Conservation (phyloP, 1,140 invertebrate genomes). For the Ips typographus region DNA sequence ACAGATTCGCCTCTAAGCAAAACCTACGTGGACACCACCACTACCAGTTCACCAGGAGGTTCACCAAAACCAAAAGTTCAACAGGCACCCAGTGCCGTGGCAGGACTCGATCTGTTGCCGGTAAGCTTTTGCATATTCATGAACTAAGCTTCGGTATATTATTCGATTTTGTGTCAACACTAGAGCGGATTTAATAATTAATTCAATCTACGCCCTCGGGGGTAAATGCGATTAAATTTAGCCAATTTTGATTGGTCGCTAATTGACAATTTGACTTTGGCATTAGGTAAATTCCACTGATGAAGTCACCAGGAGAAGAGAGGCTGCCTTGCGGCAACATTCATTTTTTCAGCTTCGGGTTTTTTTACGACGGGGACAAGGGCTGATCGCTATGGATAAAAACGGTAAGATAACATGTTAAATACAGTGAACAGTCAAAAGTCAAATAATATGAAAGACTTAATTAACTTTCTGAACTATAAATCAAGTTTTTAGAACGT, state of each 20-base stretch:
- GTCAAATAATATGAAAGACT: not conserved
- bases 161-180: too few relatives aligned
- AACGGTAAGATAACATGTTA: constrained; percentile 69
- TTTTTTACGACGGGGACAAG: constrained; percentile 81
- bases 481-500: too few relatives aligned
- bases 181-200: too few relatives aligned
- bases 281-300: constrained; percentile 51
- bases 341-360: constrained; percentile 90
- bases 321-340: constrained; percentile 74
- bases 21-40: constrained; percentile 44
- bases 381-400: constrained; percentile 91
- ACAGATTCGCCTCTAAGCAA: constrained; percentile 49
- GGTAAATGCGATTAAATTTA: too few relatives aligned
- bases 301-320: constrained; percentile 64
- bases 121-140: constrained; percentile 37
- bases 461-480: too few relatives aligned
- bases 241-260: too few relatives aligned
- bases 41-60: constrained; percentile 49
- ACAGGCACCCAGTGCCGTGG: constrained; percentile 45
- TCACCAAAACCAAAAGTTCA: constrained; percentile 51
- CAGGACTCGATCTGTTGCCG: constrained; percentile 49
- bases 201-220: too few relatives aligned
- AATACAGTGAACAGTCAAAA: too few relatives aligned
- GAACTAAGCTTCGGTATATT: not conserved
- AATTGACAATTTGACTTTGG: not conserved